phyloP scores from a whole-genome alignment of 2,888 invertebrate species.

The Drosophila melanosoma region DNA sequence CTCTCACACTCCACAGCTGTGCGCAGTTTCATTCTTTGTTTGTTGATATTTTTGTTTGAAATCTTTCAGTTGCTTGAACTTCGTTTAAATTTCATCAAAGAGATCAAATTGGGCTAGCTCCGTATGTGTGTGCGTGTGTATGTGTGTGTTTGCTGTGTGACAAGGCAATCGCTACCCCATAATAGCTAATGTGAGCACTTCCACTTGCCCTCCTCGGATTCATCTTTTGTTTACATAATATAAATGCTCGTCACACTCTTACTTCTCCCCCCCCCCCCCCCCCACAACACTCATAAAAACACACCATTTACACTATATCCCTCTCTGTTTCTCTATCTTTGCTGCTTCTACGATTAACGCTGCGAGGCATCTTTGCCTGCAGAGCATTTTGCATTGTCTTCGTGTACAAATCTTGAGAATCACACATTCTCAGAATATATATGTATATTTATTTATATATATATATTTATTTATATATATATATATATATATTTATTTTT shows the following conservation, averaged over 20 bases:
- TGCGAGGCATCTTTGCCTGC: slow-evolving; percentile 18
- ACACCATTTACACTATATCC: background rate
- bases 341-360: slow-evolving; percentile 30
- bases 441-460: background rate
- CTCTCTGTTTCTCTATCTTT: background rate
- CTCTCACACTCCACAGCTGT: background rate
- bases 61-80: slow-evolving; percentile 66
- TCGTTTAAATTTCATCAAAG: slow-evolving; percentile 63
- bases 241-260: slow-evolving; percentile 37
- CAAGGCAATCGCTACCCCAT: slow-evolving; percentile 51
- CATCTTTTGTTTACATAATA: slow-evolving; percentile 69
- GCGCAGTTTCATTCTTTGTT: slow-evolving; percentile 37
- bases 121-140: slow-evolving; percentile 2
- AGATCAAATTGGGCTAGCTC: slow-evolving; percentile 39
- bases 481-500: background rate
- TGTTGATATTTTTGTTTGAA: slow-evolving; percentile 58
- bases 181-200: slow-evolving; percentile 73
- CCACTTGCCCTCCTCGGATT: slow-evolving; percentile 51
- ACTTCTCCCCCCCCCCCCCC: background rate
- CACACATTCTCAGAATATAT: background rate
- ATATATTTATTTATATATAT: background rate
- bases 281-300: no score
- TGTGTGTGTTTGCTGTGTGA: slow-evolving; percentile 1
- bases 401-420: slow-evolving; percentile 4
- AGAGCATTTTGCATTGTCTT: slow-evolving; percentile 39